These are phyloP conservation scores for Tolmerus cingulatus DNA, from an alignment of 2,888 invertebrate species.

Conservation along the genomic window DNA sequence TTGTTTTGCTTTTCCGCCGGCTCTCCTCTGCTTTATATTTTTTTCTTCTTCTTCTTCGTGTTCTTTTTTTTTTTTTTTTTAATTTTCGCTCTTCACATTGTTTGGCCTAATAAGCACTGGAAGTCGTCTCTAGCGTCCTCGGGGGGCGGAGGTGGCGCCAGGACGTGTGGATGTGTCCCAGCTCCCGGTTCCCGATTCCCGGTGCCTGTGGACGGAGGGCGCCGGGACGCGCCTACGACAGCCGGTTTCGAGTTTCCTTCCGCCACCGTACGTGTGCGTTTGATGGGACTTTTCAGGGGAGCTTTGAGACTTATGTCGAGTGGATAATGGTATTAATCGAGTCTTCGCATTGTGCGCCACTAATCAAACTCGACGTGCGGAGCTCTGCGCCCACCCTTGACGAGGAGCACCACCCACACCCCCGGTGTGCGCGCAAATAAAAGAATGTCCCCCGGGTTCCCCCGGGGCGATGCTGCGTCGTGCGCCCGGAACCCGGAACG, in stretches of 20 bases:
- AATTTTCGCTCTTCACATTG: conserved; percentile 39
- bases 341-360: conserved; percentile 37
- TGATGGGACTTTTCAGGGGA: conserved; percentile 39
- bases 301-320: conserved; percentile 45
- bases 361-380: conserved; percentile 42
- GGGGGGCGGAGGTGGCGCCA: neutral
- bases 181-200: neutral
- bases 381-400: neutral
- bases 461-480: neutral
- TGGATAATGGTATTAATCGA: conserved; percentile 46
- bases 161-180: neutral
- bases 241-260: conserved; percentile 28
- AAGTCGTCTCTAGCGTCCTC: neutral
- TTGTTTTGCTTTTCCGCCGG: conserved; percentile 38
- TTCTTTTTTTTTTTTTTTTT: conserved; percentile 23
- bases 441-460: neutral
- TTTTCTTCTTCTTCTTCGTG: too few species aligned
- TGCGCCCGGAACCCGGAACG: neutral
- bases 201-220: neutral
- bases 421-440: neutral
- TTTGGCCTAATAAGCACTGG: conserved; percentile 33
- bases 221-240: conserved; percentile 5
- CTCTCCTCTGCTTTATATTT: neutral
- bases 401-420: neutral
- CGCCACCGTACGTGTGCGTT: conserved; percentile 35